Base-by-base conservation (phyloP, 2,797 vertebrate species). In the Bovichtus variegatus region DNA sequence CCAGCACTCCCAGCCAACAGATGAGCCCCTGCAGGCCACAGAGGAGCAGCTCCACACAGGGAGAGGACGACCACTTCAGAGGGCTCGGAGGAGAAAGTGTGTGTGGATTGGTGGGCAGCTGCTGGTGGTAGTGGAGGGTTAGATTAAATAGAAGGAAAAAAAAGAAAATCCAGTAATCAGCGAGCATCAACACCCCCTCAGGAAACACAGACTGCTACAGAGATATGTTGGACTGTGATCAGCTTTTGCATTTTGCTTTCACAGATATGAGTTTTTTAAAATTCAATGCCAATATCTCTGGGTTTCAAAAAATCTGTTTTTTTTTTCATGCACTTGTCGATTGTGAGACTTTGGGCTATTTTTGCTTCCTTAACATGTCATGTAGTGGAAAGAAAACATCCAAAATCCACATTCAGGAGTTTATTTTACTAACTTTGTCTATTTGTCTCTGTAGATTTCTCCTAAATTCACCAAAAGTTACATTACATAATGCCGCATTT, bases 201-300 rank as follows among this genome's bases (percentile, higher is more conserved):
- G 84, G 89, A 82, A 53, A 73, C 51, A 73, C 74, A 73, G 77
- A 53, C 84, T 69, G 83, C 76, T 79, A n/a, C 71, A 72, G 82
- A 88, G 88, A 91, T 86, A 78, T 44, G 71, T 66, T 91, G 89
- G 88, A 78, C 84, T 40, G 60, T 53, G 77, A 91, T 91, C 88
- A 90, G 74, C 72, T 71, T 67, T 46, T 72, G 76, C 46, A 50
- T 81, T 76, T 11, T 58, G 58, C 9, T 78, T 62, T 78, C n/a
- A 46, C 58, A 76, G 46, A 75, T 78, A 73, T 31, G 71, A 78
- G 66, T 13, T 86, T 65, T n/a, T 73, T 6, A 41, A 67, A 76
- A 66, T 65, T 57, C 7, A 51, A 1, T 36, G 71, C 63, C 77
- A 83, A 11, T 68, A 36, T 44, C 72, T 71, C 2, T 43, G 44